A percentile compares a stretch with the other conserved stretches of the same genome.
These are phyloP conservation scores for Clarias magur DNA, from an alignment of 2,113 vertebrate genomes.

Conservation along the genomic window DNA sequence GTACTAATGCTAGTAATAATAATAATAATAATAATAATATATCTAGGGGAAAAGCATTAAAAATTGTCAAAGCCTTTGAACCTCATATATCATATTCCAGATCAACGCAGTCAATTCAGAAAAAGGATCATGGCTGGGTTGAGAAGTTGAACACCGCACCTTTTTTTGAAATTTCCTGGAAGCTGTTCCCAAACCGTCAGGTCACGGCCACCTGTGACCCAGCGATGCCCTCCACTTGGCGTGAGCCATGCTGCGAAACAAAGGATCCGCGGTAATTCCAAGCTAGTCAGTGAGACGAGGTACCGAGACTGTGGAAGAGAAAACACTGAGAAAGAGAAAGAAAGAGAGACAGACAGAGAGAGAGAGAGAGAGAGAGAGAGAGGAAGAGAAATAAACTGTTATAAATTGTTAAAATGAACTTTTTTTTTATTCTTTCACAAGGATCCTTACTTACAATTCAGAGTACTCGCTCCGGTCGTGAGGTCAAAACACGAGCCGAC, in stretches of 20 bases:
- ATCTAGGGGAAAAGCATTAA: neutral
- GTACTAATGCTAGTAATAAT: too few species aligned
- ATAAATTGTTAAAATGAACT: neutral
- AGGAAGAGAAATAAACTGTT: neutral
- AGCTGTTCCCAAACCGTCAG: slow-evolving; percentile 79
- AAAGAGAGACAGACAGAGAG: slow-evolving; percentile 27
- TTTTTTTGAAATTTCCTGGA: slow-evolving; percentile 68
- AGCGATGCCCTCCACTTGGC: slow-evolving; percentile 75
- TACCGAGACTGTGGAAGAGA: slow-evolving; percentile 73
- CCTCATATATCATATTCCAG: neutral
- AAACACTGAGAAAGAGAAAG: slow-evolving; percentile 66
- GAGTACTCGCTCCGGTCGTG: slow-evolving; percentile 70
- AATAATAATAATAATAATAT: neutral
- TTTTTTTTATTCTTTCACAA: neutral
- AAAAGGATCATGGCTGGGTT: neutral
- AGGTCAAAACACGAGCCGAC: slow-evolving; percentile 78
- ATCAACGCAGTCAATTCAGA: neutral
- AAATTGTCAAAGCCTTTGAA: neutral
- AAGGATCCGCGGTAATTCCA: slow-evolving; percentile 70
- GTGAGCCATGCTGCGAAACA: slow-evolving; percentile 77
- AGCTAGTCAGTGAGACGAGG: slow-evolving; percentile 72
- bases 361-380: neutral
- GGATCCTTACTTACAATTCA: slow-evolving; percentile 71
- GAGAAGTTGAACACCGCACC: slow-evolving; percentile 53
- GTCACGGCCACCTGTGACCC: slow-evolving; percentile 74